Percentiles rank a stretch among this genome's conserved stretches.
Evolutionary conservation across 2,888 invertebrate species (phyloP).

Genomic region (Zygogramma bicolorata): DNA sequence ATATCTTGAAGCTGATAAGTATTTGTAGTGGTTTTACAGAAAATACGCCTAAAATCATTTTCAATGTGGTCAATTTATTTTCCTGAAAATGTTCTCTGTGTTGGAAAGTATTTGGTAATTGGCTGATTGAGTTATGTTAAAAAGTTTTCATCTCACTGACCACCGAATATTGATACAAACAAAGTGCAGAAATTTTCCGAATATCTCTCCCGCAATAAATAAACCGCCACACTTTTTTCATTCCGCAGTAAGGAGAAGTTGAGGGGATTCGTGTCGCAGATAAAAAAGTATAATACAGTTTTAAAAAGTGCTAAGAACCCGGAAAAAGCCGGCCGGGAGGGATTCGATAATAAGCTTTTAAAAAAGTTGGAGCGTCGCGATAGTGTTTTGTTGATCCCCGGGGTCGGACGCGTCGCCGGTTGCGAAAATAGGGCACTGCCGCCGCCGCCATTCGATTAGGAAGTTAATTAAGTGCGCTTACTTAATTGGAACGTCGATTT

Average conservation of each 20-base stretch:
- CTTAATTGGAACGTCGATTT: slow-evolving; percentile 66
- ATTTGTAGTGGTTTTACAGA: background rate
- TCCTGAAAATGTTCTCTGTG: too few species aligned
- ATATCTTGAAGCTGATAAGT: background rate
- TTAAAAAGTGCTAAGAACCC: slow-evolving; percentile 66
- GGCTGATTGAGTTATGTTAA: too few species aligned
- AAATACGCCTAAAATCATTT: too few species aligned
- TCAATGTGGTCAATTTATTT: too few species aligned
- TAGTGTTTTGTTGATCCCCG: slow-evolving; percentile 65
- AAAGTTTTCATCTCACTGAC: too few species aligned
- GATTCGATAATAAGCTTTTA: slow-evolving; percentile 68
- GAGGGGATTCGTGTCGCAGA: slow-evolving; percentile 46
- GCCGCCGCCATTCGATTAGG: slow-evolving; percentile 63
- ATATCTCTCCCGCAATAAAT: slow-evolving; percentile 8
- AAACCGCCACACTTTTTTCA: slow-evolving; percentile 32
- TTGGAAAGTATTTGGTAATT: too few species aligned
- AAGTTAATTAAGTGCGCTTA: slow-evolving; percentile 66
- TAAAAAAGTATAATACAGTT: slow-evolving; percentile 65
- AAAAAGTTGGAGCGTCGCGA: slow-evolving; percentile 65
- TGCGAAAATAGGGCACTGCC: slow-evolving; percentile 36
- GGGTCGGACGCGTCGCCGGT: slow-evolving; percentile 50
- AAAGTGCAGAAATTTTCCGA: background rate
- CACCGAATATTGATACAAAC: too few species aligned
- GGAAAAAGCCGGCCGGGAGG: slow-evolving; percentile 58
- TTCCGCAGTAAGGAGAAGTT: slow-evolving; percentile 26